Base-by-base conservation (phyloP, 1,140 invertebrate genomes). In the Hyles vespertilio region DNA sequence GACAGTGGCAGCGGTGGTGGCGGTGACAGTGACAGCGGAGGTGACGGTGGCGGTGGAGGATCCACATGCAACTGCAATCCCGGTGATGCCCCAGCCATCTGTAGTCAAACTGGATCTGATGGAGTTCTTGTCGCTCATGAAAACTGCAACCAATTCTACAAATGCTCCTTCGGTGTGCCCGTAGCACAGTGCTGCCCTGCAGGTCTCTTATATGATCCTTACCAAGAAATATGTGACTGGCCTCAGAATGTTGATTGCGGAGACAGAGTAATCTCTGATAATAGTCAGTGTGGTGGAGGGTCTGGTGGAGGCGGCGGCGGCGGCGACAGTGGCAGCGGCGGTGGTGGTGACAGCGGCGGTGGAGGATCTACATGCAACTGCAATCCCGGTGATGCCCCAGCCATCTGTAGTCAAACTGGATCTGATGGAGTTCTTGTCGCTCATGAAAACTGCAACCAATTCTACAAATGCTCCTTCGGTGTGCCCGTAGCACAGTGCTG, bases 11-110 rank as follows among this genome's bases (percentile, higher is more conserved):
- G 49, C 11, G 62, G 45, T n/a, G 51, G 51, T 9, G 47, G 48
- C 8, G 59, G 32, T 11, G 50, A n/a, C 3, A 11, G 12, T 40
- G 51, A 32, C 3, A 50, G 43, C 33, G 60, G 44, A 2, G 34
- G 47, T 53, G 51, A 12, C 3, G 53, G 33, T 22, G 34, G 10
- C 6, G 52, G 36, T 10, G 54, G 9, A 6, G 36, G 10, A 34
- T 51, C 34, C 5, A 11, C 44, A 3, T 62, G 63, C 10, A 70
- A 77, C 33, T 65, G 66, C 36, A 55, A 75, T 11, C 72, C 70
- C 22, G 57, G 36, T 9, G 53, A 74, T 53, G 75, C 77, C 6
- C 61, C 52, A 55, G 46, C 40, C 10, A 47, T 55, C 11, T 52
- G 51, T 11, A 33, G 11, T 45, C 40, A n/a, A 22, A 43, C 44